Evolutionary conservation across 2,797 vertebrate genomes (phyloP).

Genomic region (Morelia viridis): DNA sequence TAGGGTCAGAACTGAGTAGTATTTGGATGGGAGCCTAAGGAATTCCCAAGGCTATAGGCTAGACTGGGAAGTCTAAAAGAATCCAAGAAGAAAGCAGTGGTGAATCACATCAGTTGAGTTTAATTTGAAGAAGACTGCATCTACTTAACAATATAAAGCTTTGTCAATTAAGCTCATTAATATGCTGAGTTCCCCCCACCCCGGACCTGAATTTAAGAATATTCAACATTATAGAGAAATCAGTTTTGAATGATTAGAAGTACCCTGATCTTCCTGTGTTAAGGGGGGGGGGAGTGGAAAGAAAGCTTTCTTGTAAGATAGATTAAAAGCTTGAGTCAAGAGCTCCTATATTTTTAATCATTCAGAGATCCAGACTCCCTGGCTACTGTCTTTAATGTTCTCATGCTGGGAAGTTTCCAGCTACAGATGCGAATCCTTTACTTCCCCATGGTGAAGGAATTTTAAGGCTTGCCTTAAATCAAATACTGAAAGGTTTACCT

Average conservation of each 20-base stretch:
- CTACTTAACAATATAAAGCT: constrained; percentile 36
- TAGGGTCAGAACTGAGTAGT: too few relatives aligned
- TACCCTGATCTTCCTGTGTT: constrained; percentile 18
- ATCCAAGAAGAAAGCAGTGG: neutral
- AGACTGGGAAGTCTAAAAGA: too few relatives aligned
- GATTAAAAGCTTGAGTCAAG: neutral
- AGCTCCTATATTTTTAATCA: neutral
- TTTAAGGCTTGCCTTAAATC: neutral
- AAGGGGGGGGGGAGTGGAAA: neutral
- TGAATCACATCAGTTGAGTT: neutral
- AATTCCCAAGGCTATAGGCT: too few relatives aligned
- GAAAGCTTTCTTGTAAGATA: neutral
- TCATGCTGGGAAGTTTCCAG: neutral
- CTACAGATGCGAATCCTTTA: neutral
- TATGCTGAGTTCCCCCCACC: constrained; percentile 21
- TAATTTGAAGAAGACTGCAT: neutral
- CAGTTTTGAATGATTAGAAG: constrained; percentile 27
- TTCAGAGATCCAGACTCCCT: neutral
- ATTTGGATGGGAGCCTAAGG: too few relatives aligned
- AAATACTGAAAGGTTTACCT: neutral
- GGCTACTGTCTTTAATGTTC: neutral
- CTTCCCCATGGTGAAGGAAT: neutral
- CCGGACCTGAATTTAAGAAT: neutral
- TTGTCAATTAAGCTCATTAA: constrained; percentile 54
- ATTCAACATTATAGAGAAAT: constrained; percentile 34